Evolutionary conservation across 2,797 vertebrate genomes (phyloP).

Genomic region (Spinus olivaceus): DNA sequence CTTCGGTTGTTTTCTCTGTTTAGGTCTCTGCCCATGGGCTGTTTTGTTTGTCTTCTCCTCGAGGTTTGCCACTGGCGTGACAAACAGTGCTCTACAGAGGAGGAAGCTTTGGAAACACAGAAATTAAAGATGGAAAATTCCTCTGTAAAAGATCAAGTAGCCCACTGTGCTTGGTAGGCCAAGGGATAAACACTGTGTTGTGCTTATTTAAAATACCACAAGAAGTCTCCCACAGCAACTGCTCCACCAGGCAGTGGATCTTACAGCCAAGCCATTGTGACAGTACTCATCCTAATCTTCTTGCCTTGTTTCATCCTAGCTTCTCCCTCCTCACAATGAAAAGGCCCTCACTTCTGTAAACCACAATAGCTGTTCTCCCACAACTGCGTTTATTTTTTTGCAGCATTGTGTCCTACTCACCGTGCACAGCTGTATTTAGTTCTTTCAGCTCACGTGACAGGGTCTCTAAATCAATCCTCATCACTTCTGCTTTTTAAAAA

Average conservation of each 20-base stretch:
- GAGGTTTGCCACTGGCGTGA: neutral
- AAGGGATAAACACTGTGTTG: neutral
- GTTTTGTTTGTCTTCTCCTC: constrained; percentile 27
- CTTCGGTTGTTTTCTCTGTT: neutral
- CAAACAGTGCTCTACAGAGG: neutral
- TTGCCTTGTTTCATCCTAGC: neutral
- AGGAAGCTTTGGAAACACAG: constrained; percentile 8
- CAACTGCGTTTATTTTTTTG: neutral
- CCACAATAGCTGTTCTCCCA: neutral
- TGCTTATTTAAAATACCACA: neutral
- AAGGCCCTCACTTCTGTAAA: neutral
- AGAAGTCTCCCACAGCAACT: neutral
- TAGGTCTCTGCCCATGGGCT: neutral
- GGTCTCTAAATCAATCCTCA: neutral
- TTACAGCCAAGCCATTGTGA: neutral
- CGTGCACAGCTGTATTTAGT: neutral
- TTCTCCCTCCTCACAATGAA: neutral
- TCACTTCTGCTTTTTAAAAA: neutral
- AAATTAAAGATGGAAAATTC: constrained; percentile 45
- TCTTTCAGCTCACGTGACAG: neutral
- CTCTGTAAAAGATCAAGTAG: constrained; percentile 9
- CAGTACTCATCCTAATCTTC: neutral
- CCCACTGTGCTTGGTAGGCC: neutral
- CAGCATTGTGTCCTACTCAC: neutral
- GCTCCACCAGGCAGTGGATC: neutral